Evolutionary conservation across 2,888 invertebrate genomes (phyloP).

Genomic region (Lithophane socia): DNA sequence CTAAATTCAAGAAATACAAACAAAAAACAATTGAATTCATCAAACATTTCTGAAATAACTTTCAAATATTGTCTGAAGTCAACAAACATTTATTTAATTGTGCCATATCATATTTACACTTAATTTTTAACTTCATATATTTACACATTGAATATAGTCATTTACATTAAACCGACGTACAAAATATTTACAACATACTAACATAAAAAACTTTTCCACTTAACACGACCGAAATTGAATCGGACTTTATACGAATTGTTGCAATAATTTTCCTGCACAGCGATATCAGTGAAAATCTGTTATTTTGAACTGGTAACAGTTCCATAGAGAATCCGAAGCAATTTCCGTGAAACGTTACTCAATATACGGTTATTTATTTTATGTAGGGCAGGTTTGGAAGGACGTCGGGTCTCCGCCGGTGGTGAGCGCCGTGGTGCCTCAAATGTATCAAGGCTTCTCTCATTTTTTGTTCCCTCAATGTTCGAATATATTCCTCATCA

Average conservation of each 20-base stretch:
- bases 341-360: constrained; percentile 56
- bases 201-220: constrained; percentile 40
- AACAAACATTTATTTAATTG: constrained; percentile 77
- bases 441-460: constrained; percentile 85
- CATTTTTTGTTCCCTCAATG: constrained; percentile 85
- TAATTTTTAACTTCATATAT: constrained; percentile 77
- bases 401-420: constrained; percentile 82
- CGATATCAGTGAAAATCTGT: constrained; percentile 17
- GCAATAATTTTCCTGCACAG: constrained; percentile 23
- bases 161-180: constrained; percentile 74
- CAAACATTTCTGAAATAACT: constrained; percentile 39
- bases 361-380: constrained; percentile 75
- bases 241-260: constrained; percentile 38
- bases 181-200: constrained; percentile 73
- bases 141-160: constrained; percentile 79
- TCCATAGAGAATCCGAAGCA: constrained; percentile 56
- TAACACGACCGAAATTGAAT: constrained; percentile 42
- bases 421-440: constrained; percentile 86
- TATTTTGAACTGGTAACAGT: constrained; percentile 31
- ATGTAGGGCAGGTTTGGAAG: constrained; percentile 84
- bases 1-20: not conserved
- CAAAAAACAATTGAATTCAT: not conserved
- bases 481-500: constrained; percentile 84
- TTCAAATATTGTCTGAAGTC: constrained; percentile 81
- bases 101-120: constrained; percentile 78